Evolutionary conservation across 2,113 vertebrate genomes (phyloP), one percentile per base, ranked within the genome.

Genomic region (Entosphenus tridentatus): DNA sequence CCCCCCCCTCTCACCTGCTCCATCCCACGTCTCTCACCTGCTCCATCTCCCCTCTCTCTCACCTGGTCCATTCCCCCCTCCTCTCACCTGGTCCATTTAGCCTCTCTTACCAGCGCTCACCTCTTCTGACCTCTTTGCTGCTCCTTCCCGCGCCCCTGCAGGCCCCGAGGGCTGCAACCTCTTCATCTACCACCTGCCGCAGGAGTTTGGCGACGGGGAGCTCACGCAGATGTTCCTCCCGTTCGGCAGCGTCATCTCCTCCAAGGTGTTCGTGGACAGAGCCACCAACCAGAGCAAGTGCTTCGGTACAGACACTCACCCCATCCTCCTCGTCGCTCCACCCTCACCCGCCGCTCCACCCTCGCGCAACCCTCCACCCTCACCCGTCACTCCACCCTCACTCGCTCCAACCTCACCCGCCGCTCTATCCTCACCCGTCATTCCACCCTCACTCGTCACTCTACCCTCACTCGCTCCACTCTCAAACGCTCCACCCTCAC

Each of bases 231-330:
- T 96, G 93, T 98, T 98, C 77, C 82, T 96, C 76, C 93, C 92
- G 70, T 98, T 96, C 65, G 93, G 93, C 73, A 86, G 85, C 8
- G 89, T 98, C 72, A 95, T 98, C 80, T 98, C 93, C 76, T 96
- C 92, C 77, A 98, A 98, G 79, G 93, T 98, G 72, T 98, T 98
- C 81, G 95, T 98, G 93, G 92, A 98, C 78, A 84, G 93, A 72
- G 93, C 89, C 71, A 98, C 92, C 77, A 96, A 98, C 80, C 93
- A 98, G 87, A 98, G 93, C 87, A 98, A 98, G 76, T 98, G 93
- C 81, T 98, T 97, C 69, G 92, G 92, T 97, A 74, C 62, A 39
- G 39, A 39, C 39, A 39, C 39, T 39, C 39, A 39, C 39, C 39
- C 39, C 39, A 39, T 39, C 39, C 39, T 39, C 39, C 39, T 39